Base-by-base conservation (phyloP, 1,140 invertebrate species). In the Drosophila oshimai region DNA sequence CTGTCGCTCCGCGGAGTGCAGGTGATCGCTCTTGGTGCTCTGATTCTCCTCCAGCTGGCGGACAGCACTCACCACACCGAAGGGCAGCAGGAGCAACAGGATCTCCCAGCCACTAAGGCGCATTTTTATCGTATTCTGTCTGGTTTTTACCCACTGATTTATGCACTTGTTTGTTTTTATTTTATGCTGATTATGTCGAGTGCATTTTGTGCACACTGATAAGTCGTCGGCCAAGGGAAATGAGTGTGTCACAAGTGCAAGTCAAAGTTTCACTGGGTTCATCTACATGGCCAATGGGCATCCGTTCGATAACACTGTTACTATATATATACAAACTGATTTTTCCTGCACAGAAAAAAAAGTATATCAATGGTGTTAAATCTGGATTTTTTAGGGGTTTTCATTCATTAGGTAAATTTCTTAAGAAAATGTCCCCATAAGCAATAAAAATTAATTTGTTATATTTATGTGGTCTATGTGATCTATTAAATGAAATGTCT, bases 121-220 rank as follows among this genome's bases (percentile, higher is more conserved):
- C 79, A 86, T 84, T 49, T 39, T 72, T 57, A 68, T 75, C 17
- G 24, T 37, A 6, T 46, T 61, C 33, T 31, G 49, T 49, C 17
- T 36, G 49, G n/a, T 41, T 46, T 50, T 33, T 10, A 26, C 34
- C 36, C 18, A 33, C 70, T 60, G 47, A 73, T 64, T 60, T 24
- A 77, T 61, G 24, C 58, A 37, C 53, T 17, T 18, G 10, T 3
- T 33, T 34, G 17, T 10, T 24, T 18, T 18, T 41, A 45, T 2
- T 50, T 33, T 26, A 33, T 15, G n/a, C 17, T 4, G 62, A 53
- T 53, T 73, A 57, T 28, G 29, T 29, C 26, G 12, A 73, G 61
- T 69, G 79, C 78, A 83, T 77, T 68, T 67, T 57, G 55, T 24
- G 33, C 42, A 42, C 47, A 36, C 22, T 50, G 55, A 70, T 76